Base-by-base conservation (phyloP, 2,797 vertebrate species). In the Falco naumanni region DNA sequence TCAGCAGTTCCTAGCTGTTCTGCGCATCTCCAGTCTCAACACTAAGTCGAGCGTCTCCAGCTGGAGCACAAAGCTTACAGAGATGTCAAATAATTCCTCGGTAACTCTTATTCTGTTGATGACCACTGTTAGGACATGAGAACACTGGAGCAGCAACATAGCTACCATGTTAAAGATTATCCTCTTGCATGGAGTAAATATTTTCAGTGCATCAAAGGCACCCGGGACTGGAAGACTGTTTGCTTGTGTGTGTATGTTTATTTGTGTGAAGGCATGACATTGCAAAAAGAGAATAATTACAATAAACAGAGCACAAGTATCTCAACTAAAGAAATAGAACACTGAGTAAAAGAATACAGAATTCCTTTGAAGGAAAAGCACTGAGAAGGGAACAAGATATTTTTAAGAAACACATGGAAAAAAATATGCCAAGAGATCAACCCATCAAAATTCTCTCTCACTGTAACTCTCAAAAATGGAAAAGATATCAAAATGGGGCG, bases 131-230 rank as follows among this genome's bases (percentile, higher is more conserved):
- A 93, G 65, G 60, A 81, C 28, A 45, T 5, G 5, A 90, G 69
- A 93, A 84, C 39, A 59, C 10, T 54, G 43, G 24, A 50, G 33
- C 2, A 70, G 68, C 37, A 48, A 84, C 56, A 65, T 34, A 95
- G 26, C 51, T 33, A 54, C 31, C 39, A n/a, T 11, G 20, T 43
- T 81, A 65, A 66, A 93, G 47, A 78, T 84, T 59, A 79, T 69
- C 45, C n/a, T 81, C 22, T 91, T 76, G 34, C 29, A 53, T 41
- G 31, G 43, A 79, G 39, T 41, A 45, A 25, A 28, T 72, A 88
- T 54, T 89, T 90, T 82, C 51, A 53, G 18, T 31, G 45, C 65
- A 86, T 89, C 79, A 95, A 90, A 96, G 57, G 56, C 59, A 94
- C 11, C 20, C 63, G 57, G 59, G 28, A 28, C 34, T 66, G 77